phyloP scores from a whole-genome alignment of 2,113 vertebrate species.

The Chloroceryle aenea region DNA sequence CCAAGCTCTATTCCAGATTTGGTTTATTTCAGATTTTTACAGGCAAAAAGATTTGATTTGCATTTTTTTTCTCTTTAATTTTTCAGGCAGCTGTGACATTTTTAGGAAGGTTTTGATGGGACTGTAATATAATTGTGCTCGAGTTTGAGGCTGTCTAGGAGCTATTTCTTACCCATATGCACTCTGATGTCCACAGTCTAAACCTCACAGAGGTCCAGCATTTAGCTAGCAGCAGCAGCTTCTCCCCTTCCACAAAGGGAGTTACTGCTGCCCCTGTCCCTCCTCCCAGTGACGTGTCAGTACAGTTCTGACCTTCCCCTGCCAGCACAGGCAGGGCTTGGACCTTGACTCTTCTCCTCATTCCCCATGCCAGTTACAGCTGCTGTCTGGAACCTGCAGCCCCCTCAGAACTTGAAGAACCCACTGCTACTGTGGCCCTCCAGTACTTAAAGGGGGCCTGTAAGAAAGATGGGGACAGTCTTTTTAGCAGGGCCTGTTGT shows the following conservation, averaged over 20 bases:
- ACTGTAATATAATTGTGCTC: not conserved
- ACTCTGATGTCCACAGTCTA: not conserved
- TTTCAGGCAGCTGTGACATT: not conserved
- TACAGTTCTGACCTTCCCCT: not conserved
- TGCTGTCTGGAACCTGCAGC: not conserved
- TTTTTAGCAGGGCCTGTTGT: not conserved
- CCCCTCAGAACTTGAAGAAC: not conserved
- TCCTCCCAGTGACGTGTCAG: not conserved
- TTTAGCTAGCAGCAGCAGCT: not conserved
- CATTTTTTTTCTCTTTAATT: not conserved
- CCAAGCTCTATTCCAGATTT: not conserved
- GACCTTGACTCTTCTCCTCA: not conserved
- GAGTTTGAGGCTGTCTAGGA: not conserved
- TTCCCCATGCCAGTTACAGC: not conserved
- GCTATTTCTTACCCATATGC: rapidly evolving
- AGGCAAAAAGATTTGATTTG: not conserved
- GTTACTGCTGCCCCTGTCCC: not conserved
- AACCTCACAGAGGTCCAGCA: not conserved
- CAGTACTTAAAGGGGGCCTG: not conserved
- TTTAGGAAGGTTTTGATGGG: not conserved
- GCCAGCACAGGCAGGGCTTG: not conserved
- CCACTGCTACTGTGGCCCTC: not conserved
- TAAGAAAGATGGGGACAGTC: not conserved
- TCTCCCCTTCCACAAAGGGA: too few relatives aligned
- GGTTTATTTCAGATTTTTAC: not conserved